Evolutionary conservation across 2,113 vertebrate genomes (phyloP).

Genomic region (Pituophis catenifer): DNA sequence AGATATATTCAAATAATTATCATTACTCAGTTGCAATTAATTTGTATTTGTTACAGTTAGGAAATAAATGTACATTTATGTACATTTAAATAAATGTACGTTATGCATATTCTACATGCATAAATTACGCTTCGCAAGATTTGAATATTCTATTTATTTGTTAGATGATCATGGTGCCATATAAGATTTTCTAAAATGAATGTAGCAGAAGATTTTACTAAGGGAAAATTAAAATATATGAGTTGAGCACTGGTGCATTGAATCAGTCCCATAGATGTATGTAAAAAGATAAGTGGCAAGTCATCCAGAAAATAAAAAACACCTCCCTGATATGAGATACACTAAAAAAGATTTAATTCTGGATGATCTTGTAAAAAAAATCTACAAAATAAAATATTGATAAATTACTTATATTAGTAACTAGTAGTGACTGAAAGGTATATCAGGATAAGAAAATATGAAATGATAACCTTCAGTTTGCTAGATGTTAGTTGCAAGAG

Average conservation of each 20-base stretch:
- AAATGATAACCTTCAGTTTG: background rate
- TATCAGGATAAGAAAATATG: background rate
- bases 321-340: conserved; percentile 24
- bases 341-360: conserved; percentile 17
- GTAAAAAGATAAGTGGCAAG: background rate
- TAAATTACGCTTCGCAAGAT: background rate
- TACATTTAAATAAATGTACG: background rate
- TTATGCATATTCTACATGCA: background rate
- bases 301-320: conserved; percentile 30
- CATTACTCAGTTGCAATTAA: background rate
- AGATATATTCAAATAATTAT: background rate
- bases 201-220: background rate
- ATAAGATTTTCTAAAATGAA: background rate
- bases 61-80: background rate
- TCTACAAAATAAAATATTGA: background rate
- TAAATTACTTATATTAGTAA: conserved; percentile 25
- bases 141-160: background rate
- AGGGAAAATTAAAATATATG: background rate
- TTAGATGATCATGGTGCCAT: background rate
- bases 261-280: background rate
- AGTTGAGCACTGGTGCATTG: background rate
- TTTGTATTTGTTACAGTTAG: background rate
- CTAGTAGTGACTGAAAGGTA: rapidly evolving
- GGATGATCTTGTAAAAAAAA: background rate
- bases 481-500: background rate